These are phyloP conservation scores for Canis aureus DNA, from an alignment of 2,113 vertebrate genomes.

Conservation along the genomic window DNA sequence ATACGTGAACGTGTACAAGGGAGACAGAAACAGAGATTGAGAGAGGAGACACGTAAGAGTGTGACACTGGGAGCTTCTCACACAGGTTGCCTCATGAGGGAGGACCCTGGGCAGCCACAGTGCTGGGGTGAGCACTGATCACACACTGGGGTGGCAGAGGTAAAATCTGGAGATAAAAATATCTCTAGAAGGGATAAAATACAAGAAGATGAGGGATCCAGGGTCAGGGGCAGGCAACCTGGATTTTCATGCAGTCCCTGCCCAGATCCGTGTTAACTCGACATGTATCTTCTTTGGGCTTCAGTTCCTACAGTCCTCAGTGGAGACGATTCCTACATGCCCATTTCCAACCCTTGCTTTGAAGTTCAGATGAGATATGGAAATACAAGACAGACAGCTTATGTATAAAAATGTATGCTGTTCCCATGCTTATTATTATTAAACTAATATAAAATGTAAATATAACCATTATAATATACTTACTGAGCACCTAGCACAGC, in stretches of 20 bases:
- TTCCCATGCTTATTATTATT: neutral
- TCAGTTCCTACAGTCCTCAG: neutral
- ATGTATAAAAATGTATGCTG: neutral
- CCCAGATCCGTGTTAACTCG: neutral
- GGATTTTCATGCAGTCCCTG: neutral
- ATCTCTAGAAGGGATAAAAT: neutral
- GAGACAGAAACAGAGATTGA: too few relatives aligned
- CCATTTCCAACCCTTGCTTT: neutral
- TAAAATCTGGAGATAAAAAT: neutral
- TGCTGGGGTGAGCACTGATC: neutral
- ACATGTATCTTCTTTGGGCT: neutral
- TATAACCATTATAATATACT: neutral
- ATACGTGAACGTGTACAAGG: neutral
- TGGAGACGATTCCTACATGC: neutral
- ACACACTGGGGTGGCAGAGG: neutral
- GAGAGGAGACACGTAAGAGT: accelerated
- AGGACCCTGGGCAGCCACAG: neutral
- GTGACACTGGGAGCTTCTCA: neutral
- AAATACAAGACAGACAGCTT: constrained; percentile 7
- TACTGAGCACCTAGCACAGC: neutral
- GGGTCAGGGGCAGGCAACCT: neutral
- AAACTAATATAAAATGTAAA: constrained; percentile 5
- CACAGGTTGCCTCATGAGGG: neutral
- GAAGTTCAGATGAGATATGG: neutral
- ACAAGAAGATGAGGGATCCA: neutral